Conservation (phyloP, 2,888 invertebrate species). For the Leucophenga maculata region DNA sequence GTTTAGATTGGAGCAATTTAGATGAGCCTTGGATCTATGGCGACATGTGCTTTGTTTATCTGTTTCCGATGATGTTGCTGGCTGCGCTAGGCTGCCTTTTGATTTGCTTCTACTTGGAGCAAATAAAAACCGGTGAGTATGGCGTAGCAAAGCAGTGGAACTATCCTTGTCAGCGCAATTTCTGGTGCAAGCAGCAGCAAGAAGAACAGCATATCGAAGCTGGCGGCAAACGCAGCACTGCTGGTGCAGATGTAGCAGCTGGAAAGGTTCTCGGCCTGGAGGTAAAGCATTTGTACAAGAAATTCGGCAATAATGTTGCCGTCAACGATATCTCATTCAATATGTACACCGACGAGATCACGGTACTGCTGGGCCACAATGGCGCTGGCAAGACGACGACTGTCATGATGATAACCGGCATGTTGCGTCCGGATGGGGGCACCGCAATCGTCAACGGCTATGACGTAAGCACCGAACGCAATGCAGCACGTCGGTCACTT, state of each 20-base stretch:
- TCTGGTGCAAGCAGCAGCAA: constrained; percentile 71
- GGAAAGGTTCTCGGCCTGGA: constrained; percentile 69
- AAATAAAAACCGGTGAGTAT: constrained; percentile 85
- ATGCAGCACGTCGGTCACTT: constrained; percentile 78
- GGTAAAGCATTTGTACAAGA: constrained; percentile 77
- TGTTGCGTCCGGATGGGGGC: constrained; percentile 78
- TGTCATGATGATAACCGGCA: constrained; percentile 90
- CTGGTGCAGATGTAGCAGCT: not conserved
- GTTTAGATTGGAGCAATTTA: constrained; percentile 73
- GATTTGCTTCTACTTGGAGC: constrained; percentile 87
- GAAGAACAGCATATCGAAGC: constrained; percentile 14
- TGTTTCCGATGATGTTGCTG: constrained; percentile 78
- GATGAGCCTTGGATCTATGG: constrained; percentile 77
- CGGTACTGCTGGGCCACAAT: constrained; percentile 81
- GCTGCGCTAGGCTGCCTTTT: constrained; percentile 74
- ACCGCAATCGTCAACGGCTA: constrained; percentile 79
- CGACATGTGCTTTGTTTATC: constrained; percentile 78
- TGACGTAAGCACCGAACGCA: constrained; percentile 77
- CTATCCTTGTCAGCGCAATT: constrained; percentile 78
- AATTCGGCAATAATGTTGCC: constrained; percentile 74
- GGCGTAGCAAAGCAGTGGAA: constrained; percentile 86
- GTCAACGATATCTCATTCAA: constrained; percentile 80
- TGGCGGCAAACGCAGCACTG: not conserved
- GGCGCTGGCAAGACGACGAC: constrained; percentile 94
- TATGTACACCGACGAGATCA: constrained; percentile 89